Evolutionary conservation across 2,888 invertebrate genomes (phyloP), one percentile per base, ranked within the genome.

Genomic region (Drosophila barbarae): DNA sequence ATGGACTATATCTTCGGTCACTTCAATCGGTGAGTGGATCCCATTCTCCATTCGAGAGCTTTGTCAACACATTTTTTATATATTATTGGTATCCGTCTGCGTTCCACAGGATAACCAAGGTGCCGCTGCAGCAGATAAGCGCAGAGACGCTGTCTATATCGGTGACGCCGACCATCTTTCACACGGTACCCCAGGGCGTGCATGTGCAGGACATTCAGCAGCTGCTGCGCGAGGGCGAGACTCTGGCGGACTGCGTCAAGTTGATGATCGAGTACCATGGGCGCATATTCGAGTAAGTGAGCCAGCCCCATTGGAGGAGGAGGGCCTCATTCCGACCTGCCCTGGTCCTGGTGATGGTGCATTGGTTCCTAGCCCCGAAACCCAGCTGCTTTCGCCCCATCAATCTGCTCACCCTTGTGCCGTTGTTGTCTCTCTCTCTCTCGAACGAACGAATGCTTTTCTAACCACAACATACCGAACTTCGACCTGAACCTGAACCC

Each of bases 281-380:
- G 56, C 85, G 85, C 53, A 86, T 89, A 71, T 89, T 89, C 73
- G 88, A 88, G 88, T 89, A 76, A 88, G 87, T 86, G 74, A 38
- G 64, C 70, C 38, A 65, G 64, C 56, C 50, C 38, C 42, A 10
- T 13, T 21, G 21, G 8, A 39, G 12, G 12, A n/a, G 38, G 15
- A 58, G 32, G 30, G 18, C 55, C 35, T 15, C n/a, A 21, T 21
- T 18, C 39, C 21, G 39, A 12, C 8, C 41, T 23, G 39, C 18
- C 41, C 41, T 13, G 39, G 8, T n/a, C 42, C 35, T 59, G 69
- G 67, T 67, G 66, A 65, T 59, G 71, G 57, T 76, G 51, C 61
- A 32, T 55, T 63, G 63, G 61, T 50, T 42, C 49, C 32, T 26
- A 41, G 51, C 49, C 50, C 49, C 28, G 26, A 52, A 52, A 52